phyloP scores from a whole-genome alignment of 2,113 vertebrate species.

The Psammodynastes pulverulentus region DNA sequence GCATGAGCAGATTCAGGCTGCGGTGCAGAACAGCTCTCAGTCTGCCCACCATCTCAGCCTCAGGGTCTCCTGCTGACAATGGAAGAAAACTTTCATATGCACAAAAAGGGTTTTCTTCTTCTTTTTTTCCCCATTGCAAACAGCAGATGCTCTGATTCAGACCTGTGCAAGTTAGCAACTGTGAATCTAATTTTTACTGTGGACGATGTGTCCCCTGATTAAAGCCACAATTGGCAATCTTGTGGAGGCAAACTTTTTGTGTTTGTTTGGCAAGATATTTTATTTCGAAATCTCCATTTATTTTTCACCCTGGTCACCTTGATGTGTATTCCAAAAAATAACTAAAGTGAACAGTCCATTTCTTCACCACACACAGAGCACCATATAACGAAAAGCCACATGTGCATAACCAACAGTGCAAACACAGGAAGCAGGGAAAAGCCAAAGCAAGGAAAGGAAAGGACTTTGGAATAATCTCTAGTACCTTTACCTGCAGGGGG shows the following conservation, averaged over 20 bases:
- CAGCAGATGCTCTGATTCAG: background rate
- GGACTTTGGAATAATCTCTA: conserved; percentile 67
- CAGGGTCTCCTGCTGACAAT: background rate
- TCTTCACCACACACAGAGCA: background rate
- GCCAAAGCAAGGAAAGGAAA: conserved; percentile 52
- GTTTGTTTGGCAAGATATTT: background rate
- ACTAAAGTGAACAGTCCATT: background rate
- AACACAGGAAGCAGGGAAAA: background rate
- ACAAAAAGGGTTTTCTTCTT: background rate
- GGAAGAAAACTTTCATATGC: background rate
- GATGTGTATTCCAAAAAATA: background rate
- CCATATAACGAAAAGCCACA: background rate
- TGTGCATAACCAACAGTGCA: conserved; percentile 16
- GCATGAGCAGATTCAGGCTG: background rate
- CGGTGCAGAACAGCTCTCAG: background rate
- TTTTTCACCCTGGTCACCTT: background rate
- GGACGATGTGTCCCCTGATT: background rate
- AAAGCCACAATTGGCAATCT: background rate
- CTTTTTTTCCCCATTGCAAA: background rate
- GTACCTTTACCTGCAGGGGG: conserved; percentile 90
- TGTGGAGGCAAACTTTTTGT: background rate
- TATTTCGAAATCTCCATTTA: background rate
- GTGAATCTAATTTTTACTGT: background rate
- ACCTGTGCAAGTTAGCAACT: background rate
- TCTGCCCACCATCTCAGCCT: background rate